Evolutionary conservation across 2,113 vertebrate species (phyloP).

Genomic region (Mesembrinibis cayennensis): DNA sequence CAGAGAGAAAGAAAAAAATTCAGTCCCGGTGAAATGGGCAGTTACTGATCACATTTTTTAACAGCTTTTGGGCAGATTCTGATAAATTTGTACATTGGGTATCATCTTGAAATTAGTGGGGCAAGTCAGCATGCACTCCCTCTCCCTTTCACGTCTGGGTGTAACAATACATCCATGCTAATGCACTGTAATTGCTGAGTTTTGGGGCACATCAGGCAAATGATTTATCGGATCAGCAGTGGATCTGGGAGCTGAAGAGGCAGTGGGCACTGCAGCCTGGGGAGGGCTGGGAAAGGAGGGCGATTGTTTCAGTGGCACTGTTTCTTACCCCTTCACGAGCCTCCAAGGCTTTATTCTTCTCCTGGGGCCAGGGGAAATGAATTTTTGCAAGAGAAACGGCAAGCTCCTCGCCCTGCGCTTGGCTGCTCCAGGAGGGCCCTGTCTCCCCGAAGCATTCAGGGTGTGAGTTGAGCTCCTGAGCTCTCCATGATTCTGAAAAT

Average conservation of each 20-base stretch:
- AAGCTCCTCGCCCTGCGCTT: neutral
- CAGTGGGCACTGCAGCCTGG: rapidly evolving
- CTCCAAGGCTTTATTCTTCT: neutral
- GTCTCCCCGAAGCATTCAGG: neutral
- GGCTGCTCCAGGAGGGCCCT: neutral
- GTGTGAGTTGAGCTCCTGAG: neutral
- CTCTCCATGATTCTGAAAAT: neutral
- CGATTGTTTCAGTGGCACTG: rapidly evolving
- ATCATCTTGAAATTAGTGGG: neutral
- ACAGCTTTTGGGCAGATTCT: neutral
- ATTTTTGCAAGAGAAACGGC: neutral
- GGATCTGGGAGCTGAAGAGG: neutral
- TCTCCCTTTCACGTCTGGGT: rapidly evolving
- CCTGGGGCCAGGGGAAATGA: neutral
- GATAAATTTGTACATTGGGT: rapidly evolving
- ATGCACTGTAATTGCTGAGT: neutral
- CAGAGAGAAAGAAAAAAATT: neutral
- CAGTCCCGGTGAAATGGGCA: neutral
- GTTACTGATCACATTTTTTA: neutral
- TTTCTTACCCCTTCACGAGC: neutral
- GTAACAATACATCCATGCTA: neutral
- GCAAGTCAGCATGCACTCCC: neutral
- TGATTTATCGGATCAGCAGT: neutral
- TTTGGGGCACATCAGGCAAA: neutral
- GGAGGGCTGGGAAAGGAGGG: neutral